Base-by-base conservation (phyloP, 1,140 invertebrate species). In the Pseudomyrmex flavicornis region DNA sequence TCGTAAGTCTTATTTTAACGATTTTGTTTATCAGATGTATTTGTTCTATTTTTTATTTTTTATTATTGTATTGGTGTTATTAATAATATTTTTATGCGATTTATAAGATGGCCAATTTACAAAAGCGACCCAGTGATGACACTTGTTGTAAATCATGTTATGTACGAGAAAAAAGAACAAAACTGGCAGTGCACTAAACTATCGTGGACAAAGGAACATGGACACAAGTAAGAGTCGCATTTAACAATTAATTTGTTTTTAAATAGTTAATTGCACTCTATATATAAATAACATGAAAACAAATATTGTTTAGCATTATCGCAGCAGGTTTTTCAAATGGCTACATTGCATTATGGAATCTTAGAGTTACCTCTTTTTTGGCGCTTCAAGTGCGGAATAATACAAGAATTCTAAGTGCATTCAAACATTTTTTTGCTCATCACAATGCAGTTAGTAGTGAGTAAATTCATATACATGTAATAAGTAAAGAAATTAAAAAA, bases 291-390 rank as follows among this genome's bases (percentile, higher is more conserved):
- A 69, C 7, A 7, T 44, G 61, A 63, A 69, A 83, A 62, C 56
- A 80, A 63, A 44, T 46, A 52, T 77, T 17, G 59, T 86, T 86
- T 82, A 93, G 93, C n/a, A 91, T 94, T 22, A 93, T 97, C 52
- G 94, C 95, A 46, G 96, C 95, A 35, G 96, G 96, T 9, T 96
- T 96, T 90, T 94, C 95, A 0, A 96, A 96, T 91, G 96, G 96
- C 5, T 94, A 95, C 7, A 94, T 96, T 4, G 96, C 95, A 5
- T 85, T 96, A 2, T 97, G 95, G 94, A 92, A 96, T 91, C 82
- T 97, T 1, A 91, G 87, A 9, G 91, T 90, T 3, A 91, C 93
- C n/a, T 96, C 95, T 2, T 94, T 95, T 8, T 82, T 96, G 12
- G 88, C 96, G 17, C 88, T 85, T n/a, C 89, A 85, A 12, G 91